phyloP scores from a whole-genome alignment of 2,888 invertebrate species.

The Noctua janthina region DNA sequence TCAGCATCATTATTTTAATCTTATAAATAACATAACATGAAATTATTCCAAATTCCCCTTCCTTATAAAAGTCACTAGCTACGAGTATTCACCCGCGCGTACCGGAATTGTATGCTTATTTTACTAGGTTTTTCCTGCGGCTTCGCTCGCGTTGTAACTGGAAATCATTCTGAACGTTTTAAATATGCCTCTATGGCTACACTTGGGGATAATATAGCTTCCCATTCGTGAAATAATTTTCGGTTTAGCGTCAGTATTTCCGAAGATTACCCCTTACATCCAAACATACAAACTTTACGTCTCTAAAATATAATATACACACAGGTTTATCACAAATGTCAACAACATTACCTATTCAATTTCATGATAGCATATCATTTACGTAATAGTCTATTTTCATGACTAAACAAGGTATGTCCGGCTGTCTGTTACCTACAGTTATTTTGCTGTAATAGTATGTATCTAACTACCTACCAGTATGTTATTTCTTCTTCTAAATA shows the following conservation, averaged over 20 bases:
- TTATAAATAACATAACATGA: too few species aligned
- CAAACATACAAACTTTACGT: background rate
- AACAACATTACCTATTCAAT: background rate
- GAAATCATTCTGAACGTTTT: background rate
- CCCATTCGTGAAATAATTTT: background rate
- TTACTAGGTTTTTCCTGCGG: background rate
- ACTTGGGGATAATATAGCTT: background rate
- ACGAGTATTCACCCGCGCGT: too few species aligned
- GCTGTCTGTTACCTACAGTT: background rate
- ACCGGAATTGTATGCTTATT: too few species aligned
- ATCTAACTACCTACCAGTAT: background rate
- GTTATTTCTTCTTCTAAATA: background rate
- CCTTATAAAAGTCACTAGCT: too few species aligned
- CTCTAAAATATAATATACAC: background rate
- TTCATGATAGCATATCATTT: background rate
- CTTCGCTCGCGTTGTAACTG: background rate
- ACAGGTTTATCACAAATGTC: background rate
- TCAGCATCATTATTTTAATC: background rate
- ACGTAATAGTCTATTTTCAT: conserved; percentile 26
- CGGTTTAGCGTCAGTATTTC: background rate
- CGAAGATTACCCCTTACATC: background rate
- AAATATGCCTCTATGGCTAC: background rate
- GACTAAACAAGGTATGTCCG: conserved; percentile 31
- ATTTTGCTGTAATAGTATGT: background rate
- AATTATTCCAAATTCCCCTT: too few species aligned